Percentiles rank a stretch among this genome's conserved stretches.
Conservation (phyloP, 2,888 invertebrate genomes). For the Archaeoteleia sp. region DNA sequence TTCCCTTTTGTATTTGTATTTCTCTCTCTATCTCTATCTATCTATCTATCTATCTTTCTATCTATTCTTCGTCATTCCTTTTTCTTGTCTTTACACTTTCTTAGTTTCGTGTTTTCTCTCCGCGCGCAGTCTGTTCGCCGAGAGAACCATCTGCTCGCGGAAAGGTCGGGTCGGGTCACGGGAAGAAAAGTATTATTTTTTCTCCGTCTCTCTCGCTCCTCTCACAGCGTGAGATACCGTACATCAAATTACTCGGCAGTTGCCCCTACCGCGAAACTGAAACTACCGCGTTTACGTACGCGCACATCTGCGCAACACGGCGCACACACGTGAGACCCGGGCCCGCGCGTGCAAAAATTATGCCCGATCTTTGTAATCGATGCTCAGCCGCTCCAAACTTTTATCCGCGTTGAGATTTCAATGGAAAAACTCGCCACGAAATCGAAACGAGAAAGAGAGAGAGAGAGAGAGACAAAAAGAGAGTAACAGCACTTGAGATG, state of each 20-base stretch:
- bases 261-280: not conserved
- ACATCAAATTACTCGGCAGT: constrained; percentile 43
- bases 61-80: constrained; percentile 19
- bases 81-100: constrained; percentile 29
- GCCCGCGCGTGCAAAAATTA: constrained; percentile 26
- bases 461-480: too few relatives aligned
- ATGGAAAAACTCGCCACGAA: too few relatives aligned
- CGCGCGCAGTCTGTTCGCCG: constrained; percentile 39
- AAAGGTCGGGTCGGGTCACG: constrained; percentile 54
- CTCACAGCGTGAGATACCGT: constrained; percentile 35
- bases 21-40: constrained; percentile 2
- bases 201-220: not conserved
- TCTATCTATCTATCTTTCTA: constrained; percentile 5
- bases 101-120: constrained; percentile 45
- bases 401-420: constrained; percentile 9
- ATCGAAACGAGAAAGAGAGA: too few relatives aligned
- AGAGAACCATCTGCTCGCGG: constrained; percentile 51
- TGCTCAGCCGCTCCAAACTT: constrained; percentile 22
- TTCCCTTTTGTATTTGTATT: constrained; percentile 9
- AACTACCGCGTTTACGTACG: constrained; percentile 1
- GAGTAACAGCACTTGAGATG: not conserved
- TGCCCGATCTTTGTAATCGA: constrained; percentile 31
- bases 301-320: too few relatives aligned
- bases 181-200: constrained; percentile 42
- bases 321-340: not conserved